Evolutionary conservation across 2,113 vertebrate genomes (phyloP), one percentile per base, ranked within the genome.

Genomic region (Melierax canorus): DNA sequence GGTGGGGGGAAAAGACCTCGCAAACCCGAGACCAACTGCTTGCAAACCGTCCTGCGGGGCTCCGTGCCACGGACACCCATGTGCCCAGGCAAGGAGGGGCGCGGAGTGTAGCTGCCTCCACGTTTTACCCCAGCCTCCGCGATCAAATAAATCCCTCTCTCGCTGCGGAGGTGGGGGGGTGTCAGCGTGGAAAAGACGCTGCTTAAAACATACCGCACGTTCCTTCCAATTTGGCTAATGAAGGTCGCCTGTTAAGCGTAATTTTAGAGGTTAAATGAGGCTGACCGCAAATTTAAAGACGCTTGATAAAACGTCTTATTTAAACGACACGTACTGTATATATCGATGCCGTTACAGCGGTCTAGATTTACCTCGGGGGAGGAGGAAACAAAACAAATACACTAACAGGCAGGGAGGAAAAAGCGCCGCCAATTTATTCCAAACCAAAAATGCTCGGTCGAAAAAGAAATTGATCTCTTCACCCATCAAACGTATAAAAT

Each of bases 201-300:
- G n/a, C 68, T 94, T 88, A 63, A 84, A 84, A 81, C 71, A 26
- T 81, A 56, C 20, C 3, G 18, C 87, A 73, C 24, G 53, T 58
- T 88, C 38, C 59, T 94, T 75, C 69, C 75, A 55, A 63, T 93
- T 78, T 87, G 89, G 66, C 75, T 90, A 93, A 94, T 67, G 90
- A 96, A 86, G 81, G 59, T 87, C 23, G 36, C 36, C 67, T 9
- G 82, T 96, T 94, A 88, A 92, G 38, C 4, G 27, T 79, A 87
- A 94, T 91, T 91, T 88, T 89, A 84, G 90, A 96, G 91, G 90
- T 96, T 96, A 94, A 92, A 88, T 81, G 90, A 88, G 74, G 84
- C 92, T 91, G 96, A 80, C 53, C 85, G 80, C 39, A 79, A 58
- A 91, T 96, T 93, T 85, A 83, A 92, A 94, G 91, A 82, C 4